A percentile compares a stretch with the other conserved stretches of the same genome.
phyloP scores from a whole-genome alignment of 2,888 invertebrate species.

The Brassicogethes aeneus region DNA sequence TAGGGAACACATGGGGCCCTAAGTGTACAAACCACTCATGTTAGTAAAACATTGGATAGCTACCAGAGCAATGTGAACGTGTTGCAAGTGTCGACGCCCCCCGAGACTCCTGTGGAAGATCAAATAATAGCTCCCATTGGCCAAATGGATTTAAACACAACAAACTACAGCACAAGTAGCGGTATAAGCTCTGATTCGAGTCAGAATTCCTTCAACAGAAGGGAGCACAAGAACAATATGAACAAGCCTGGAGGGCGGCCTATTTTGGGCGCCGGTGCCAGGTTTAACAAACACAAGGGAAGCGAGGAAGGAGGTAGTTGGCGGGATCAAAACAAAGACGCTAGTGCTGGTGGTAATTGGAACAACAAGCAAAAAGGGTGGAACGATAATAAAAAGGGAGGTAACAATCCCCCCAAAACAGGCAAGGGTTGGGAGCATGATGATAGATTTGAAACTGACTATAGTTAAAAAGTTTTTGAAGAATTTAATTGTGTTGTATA shows the following conservation, averaged over 20 bases:
- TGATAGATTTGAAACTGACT: conserved; percentile 37
- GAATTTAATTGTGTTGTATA: too few relatives aligned
- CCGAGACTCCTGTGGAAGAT: conserved; percentile 9
- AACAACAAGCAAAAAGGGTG: conserved; percentile 11
- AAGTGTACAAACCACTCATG: conserved; percentile 32
- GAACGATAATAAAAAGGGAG: conserved; percentile 12
- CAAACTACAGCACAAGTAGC: neutral
- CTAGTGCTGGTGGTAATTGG: conserved; percentile 5
- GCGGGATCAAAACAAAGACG: conserved; percentile 19
- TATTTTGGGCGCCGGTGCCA: conserved; percentile 34
- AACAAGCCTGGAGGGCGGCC: conserved; percentile 30
- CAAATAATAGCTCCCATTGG: neutral
- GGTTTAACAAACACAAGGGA: conserved; percentile 25
- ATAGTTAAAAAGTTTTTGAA: too few relatives aligned
- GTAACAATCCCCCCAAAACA: conserved; percentile 12
- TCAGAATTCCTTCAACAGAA: conserved; percentile 10
- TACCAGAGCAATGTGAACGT: conserved; percentile 36
- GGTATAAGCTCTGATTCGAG: conserved; percentile 15
- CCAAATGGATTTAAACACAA: neutral
- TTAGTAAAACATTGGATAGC: conserved; percentile 30
- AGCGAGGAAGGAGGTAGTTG: conserved; percentile 18
- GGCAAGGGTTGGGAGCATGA: conserved; percentile 38
- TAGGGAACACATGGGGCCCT: conserved; percentile 28
- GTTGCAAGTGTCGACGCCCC: conserved; percentile 29
- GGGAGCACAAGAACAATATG: conserved; percentile 7